phyloP scores from a whole-genome alignment of 2,113 vertebrate genomes.

The Sminthopsis crassicaudata region DNA sequence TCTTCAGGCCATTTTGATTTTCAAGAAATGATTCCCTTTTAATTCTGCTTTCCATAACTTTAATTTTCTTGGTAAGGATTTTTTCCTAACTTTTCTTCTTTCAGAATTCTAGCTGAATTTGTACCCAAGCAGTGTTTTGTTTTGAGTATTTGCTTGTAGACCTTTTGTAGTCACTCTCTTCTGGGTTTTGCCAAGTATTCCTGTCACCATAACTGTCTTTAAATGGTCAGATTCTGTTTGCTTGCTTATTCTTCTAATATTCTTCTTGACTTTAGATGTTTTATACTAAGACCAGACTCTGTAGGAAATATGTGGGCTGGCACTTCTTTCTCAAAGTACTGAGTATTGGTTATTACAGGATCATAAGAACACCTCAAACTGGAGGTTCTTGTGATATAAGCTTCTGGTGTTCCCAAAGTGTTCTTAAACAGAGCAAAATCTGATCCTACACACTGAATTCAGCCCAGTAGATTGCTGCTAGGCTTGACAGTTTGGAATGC shows the following conservation, averaged over 20 bases:
- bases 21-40: neutral
- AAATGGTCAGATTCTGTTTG: no score
- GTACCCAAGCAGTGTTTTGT: neutral
- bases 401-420: neutral
- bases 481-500: neutral
- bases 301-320: neutral
- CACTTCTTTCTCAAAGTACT: neutral
- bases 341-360: neutral
- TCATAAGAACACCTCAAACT: neutral
- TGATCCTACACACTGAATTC: neutral
- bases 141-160: neutral
- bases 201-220: neutral
- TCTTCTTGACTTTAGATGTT: neutral
- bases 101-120: neutral
- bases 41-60: neutral
- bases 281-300: neutral
- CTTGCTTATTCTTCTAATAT: neutral
- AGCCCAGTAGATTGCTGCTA: neutral
- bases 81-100: neutral
- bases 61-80: neutral
- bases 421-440: neutral
- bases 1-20: neutral
- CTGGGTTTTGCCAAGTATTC: neutral
- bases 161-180: neutral
- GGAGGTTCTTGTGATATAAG: neutral